Conservation (phyloP, 2,113 vertebrate genomes). For the Dipodomys spectabilis region DNA sequence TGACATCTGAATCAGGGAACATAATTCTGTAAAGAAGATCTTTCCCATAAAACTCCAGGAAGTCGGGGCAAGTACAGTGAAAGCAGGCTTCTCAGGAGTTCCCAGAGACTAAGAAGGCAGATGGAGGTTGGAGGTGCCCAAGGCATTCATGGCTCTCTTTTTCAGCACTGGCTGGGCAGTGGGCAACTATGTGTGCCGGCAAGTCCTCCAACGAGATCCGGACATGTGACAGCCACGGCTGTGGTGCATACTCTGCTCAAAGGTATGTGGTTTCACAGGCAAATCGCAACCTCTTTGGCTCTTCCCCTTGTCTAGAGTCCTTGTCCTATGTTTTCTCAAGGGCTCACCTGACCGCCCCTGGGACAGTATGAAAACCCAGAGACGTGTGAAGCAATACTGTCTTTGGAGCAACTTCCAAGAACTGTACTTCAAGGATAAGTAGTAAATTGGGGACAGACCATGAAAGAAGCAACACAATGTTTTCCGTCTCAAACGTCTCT, state of each 20-base stretch:
- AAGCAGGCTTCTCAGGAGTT: not conserved
- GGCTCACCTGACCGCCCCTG: not conserved
- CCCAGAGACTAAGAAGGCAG: not conserved
- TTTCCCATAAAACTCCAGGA: not conserved
- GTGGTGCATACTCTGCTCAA: conserved; percentile 81
- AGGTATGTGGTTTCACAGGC: conserved; percentile 74
- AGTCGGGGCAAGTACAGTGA: not conserved
- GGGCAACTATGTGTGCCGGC: conserved; percentile 80
- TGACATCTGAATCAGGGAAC: conserved; percentile 31
- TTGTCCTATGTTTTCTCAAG: not conserved
- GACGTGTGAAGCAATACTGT: not conserved
- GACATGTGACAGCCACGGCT: conserved; percentile 80
- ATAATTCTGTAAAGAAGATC: not conserved
- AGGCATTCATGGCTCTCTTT: conserved; percentile 29
- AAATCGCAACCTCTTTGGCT: not conserved
- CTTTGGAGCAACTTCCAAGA: conserved; percentile 1
- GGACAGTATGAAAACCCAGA: not conserved
- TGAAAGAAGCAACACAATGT: not conserved
- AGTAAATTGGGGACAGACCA: not conserved
- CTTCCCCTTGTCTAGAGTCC: not conserved
- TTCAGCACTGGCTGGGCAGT: conserved; percentile 55
- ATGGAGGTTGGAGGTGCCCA: not conserved
- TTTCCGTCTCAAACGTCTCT: not conserved
- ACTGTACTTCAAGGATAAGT: not conserved
- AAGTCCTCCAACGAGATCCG: conserved; percentile 83